Base-by-base conservation (phyloP, 2,888 invertebrate genomes). In the Thera obeliscata region DNA sequence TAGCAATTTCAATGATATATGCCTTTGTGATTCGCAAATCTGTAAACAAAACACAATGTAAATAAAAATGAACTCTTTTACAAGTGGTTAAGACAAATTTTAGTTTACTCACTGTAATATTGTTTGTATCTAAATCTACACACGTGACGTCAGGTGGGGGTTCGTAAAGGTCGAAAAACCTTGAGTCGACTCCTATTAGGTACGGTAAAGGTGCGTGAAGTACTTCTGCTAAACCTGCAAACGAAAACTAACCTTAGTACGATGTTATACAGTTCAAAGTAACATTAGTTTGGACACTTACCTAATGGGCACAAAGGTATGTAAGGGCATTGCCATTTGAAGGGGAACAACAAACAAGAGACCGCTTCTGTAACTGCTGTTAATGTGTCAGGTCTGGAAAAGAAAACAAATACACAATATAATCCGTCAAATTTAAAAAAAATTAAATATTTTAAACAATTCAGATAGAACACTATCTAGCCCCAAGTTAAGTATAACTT, bases 261-360 rank as follows among this genome's bases (percentile, higher is more conserved):
- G n/a, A 41, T 12, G 9, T 33, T 0, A 38, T 36, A 62, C 4
- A 35, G 56, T 56, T 7, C 9, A 36, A 7, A 49, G 8, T 35
- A 46, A 35, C 33, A n/a, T 58, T 3, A 48, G 43, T 49, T 49
- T 5, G 43, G 49, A 12, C 2, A 41, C 88, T 87, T 87, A 95
- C 97, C 97, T 85, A 99, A 94, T 9, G 99, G 99, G 94, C 99
- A 99, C 63, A 99, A 94, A 2, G 99, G 99, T 92, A 99, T 99
- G 89, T 99, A 99, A 0, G 99, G 99, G 86, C 99, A 99, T 89
- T 99, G 99, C 99, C 99, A 99, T 89, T 99, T 99, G 89, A 99
- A 99, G 0, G 99, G 99, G 88, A 99, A 99, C 78, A 99, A 95
- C 80, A 99, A 94, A 86, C 97, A 97, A 11, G 98, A 97, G 41